Percentiles rank a stretch among this genome's conserved stretches.
These are phyloP conservation scores for Paraescarpia echinospica DNA, from an alignment of 1,140 invertebrate genomes.

Conservation along the genomic window DNA sequence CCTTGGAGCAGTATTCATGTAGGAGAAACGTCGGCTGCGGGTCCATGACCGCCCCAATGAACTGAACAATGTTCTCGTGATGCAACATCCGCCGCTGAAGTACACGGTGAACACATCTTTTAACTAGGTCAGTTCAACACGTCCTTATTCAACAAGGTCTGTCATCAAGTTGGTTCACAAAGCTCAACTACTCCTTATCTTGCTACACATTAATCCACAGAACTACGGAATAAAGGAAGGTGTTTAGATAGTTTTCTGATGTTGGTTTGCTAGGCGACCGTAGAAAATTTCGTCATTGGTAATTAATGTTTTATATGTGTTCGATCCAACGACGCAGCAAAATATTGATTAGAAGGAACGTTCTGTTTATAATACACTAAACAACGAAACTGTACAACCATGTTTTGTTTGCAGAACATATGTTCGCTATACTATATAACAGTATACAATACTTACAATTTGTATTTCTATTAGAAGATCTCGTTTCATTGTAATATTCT, in stretches of 20 bases:
- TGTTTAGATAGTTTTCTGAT: not conserved
- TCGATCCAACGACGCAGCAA: not conserved
- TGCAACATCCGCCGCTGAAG: slow-evolving; percentile 88
- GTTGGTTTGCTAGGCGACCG: no score
- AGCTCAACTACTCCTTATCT: not conserved
- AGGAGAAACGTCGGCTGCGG: slow-evolving; percentile 70
- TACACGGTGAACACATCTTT: not conserved
- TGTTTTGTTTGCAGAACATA: no score
- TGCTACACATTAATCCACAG: not conserved
- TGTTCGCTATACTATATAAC: no score
- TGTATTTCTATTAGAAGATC: not conserved
- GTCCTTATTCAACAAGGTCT: not conserved
- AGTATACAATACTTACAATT: not conserved
- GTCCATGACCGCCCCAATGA: slow-evolving; percentile 88
- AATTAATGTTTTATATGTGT: not conserved
- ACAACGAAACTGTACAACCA: no score
- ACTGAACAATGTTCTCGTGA: slow-evolving; percentile 87
- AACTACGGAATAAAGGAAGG: not conserved
- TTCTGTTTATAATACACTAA: not conserved
- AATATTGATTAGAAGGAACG: not conserved
- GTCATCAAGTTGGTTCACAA: not conserved
- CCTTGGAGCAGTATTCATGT: slow-evolving; percentile 89
- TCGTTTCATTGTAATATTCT: not conserved
- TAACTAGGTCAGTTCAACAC: not conserved
- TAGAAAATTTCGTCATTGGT: no score